Conservation (phyloP, 2,113 vertebrate genomes). For the Bos indicus region DNA sequence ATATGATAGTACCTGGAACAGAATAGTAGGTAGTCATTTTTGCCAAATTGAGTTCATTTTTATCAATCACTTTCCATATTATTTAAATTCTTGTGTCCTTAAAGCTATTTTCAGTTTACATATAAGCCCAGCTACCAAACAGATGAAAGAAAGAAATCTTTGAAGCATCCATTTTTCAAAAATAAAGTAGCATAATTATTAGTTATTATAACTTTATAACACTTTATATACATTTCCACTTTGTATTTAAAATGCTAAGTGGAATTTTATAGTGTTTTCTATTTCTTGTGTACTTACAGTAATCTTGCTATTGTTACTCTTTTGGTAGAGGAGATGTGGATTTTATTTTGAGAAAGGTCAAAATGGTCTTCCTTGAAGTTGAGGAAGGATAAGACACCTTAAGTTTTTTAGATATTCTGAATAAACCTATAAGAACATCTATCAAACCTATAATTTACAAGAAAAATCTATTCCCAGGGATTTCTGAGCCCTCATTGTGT, state of each 20-base stretch:
- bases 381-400: background rate
- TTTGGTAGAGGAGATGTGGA: background rate
- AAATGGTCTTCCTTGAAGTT: background rate
- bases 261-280: background rate
- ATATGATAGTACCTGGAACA: rapidly evolving
- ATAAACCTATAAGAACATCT: background rate
- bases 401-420: background rate
- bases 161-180: background rate
- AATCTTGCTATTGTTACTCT: background rate
- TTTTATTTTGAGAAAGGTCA: background rate
- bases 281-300: background rate
- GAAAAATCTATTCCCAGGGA: background rate
- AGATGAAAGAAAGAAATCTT: background rate
- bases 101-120: background rate
- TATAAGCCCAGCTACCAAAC: background rate
- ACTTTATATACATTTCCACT: background rate
- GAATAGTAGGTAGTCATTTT: background rate
- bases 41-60: constrained; percentile 1
- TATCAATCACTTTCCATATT: background rate
- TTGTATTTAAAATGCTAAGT: background rate
- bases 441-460: background rate
- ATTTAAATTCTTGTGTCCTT: background rate
- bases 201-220: background rate
- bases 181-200: background rate
- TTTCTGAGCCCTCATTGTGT: background rate